Evolutionary conservation across 2,113 vertebrate species (phyloP).

Genomic region (Dicrurus megarhynchus): DNA sequence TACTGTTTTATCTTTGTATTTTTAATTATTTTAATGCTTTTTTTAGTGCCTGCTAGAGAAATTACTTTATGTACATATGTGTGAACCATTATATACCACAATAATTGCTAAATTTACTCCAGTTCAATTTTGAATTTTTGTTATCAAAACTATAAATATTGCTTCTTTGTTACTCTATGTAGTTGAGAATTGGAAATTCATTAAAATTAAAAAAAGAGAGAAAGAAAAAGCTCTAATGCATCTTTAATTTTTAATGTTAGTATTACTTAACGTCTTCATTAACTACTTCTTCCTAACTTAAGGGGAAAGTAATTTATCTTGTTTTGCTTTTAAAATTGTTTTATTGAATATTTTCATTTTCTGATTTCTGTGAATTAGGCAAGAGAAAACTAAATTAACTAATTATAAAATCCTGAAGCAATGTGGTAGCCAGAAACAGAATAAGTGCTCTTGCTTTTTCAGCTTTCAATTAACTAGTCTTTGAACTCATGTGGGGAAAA

Average conservation of each 20-base stretch:
- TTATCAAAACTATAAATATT: not conserved
- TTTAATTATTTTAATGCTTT: not conserved
- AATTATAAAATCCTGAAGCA: not conserved
- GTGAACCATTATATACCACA: not conserved
- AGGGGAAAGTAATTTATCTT: not conserved
- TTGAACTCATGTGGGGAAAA: not conserved
- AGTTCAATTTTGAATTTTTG: not conserved
- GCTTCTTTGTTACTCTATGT: not conserved
- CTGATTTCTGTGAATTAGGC: not conserved
- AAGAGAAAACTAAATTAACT: slow-evolving; percentile 1
- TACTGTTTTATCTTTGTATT: not conserved
- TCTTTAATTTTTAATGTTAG: not conserved
- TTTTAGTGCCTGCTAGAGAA: not conserved
- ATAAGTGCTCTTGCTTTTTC: not conserved
- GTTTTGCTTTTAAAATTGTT: not conserved
- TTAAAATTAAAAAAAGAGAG: not conserved
- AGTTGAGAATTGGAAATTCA: not conserved
- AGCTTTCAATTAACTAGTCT: not conserved
- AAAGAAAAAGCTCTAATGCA: not conserved
- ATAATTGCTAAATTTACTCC: not conserved
- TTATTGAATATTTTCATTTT: not conserved
- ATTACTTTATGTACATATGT: not conserved
- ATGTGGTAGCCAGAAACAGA: not conserved
- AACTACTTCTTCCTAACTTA: not conserved
- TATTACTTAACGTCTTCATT: not conserved